A percentile compares a stretch with the other conserved stretches of the same genome.
phyloP scores from a whole-genome alignment of 2,113 vertebrate genomes.

The Paraplagusia blochii region DNA sequence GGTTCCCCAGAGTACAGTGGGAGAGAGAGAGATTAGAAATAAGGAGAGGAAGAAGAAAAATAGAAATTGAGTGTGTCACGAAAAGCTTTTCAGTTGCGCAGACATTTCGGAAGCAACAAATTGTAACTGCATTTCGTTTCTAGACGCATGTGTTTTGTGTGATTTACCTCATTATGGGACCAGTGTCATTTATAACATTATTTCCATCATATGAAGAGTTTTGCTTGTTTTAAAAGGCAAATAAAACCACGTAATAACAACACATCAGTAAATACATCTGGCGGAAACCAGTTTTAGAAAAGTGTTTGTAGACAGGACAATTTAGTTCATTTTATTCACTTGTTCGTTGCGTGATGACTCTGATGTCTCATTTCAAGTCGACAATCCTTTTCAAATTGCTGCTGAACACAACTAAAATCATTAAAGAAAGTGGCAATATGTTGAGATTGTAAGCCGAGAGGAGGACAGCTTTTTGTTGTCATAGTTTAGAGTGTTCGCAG shows the following conservation, averaged over 20 bases:
- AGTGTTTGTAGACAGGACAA: slow-evolving; percentile 14
- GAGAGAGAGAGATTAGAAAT: slow-evolving; percentile 50
- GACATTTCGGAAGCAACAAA: slow-evolving; percentile 37
- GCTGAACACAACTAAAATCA: slow-evolving; percentile 26
- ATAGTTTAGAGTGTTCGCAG: slow-evolving; percentile 8
- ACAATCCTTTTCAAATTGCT: slow-evolving; percentile 25
- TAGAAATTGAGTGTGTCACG: slow-evolving; percentile 57
- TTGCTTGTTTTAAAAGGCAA: slow-evolving; percentile 11
- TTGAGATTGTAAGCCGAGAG: too few relatives aligned
- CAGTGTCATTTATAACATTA: slow-evolving; percentile 54
- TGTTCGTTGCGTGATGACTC: slow-evolving; percentile 19
- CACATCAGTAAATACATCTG: slow-evolving; percentile 37
- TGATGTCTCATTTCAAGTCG: slow-evolving; percentile 24
- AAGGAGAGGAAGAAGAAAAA: slow-evolving; percentile 51
- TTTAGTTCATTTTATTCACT: slow-evolving; percentile 43
- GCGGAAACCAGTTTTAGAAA: slow-evolving; percentile 36
- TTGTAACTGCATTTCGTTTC: slow-evolving; percentile 50
- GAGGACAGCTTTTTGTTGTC: slow-evolving; percentile 30
- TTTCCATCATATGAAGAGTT: slow-evolving; percentile 40
- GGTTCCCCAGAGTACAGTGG: slow-evolving; percentile 65
- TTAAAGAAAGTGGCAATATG: slow-evolving; percentile 41
- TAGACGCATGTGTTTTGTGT: slow-evolving; percentile 18
- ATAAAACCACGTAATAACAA: slow-evolving; percentile 30
- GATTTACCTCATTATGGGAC: slow-evolving; percentile 46
- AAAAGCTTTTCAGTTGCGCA: slow-evolving; percentile 8